Evolutionary conservation across 2,113 vertebrate genomes (phyloP), one percentile per base, ranked within the genome.

Genomic region (Labeo rohita): DNA sequence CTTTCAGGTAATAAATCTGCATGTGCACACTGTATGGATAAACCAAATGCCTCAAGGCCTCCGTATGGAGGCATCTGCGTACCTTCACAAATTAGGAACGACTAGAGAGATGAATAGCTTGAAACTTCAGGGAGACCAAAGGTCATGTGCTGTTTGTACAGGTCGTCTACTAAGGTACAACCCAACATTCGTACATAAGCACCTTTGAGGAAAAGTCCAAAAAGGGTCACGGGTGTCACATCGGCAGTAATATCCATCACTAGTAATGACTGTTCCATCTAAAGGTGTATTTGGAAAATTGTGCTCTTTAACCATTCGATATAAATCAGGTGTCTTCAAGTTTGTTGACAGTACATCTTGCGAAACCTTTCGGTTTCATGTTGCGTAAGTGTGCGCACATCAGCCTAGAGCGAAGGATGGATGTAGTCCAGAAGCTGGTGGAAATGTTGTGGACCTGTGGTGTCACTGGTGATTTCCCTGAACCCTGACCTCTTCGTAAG

Each of bases 381-480:
- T 77, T 54, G n/a, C 15, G 28, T 3, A 77, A 77, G 15, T 77
- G 23, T 36, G 13, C 2, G 7, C 23, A 77, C 49, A 36, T 85
- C 39, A 66, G 65, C 59, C 34, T 70, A 8, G 11, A 66, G 54
- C 54, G 49, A 83, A 45, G 11, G 8, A 75, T 84, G 66, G 28
- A 78, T 47, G 10, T 68, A 82, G 78, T 79, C 90, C 85, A 82
- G 66, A 83, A 87, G 84, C 74, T 81, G 86, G 73, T 88, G 87
- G 70, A 80, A 79, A 84, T 87, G 65, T 74, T 70, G 80, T 87
- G 82, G 28, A 85, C 39, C 65, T 89, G 83, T 80, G 78, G 66
- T 80, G 75, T 88, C 52, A 82, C 85, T 87, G 65, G 74, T 82
- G 56, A 47, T 79, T 91, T 88, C 84, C 84, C 84, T 88, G 88